Conservation (phyloP, 2,888 invertebrate species). For the Dioctria linearis region DNA sequence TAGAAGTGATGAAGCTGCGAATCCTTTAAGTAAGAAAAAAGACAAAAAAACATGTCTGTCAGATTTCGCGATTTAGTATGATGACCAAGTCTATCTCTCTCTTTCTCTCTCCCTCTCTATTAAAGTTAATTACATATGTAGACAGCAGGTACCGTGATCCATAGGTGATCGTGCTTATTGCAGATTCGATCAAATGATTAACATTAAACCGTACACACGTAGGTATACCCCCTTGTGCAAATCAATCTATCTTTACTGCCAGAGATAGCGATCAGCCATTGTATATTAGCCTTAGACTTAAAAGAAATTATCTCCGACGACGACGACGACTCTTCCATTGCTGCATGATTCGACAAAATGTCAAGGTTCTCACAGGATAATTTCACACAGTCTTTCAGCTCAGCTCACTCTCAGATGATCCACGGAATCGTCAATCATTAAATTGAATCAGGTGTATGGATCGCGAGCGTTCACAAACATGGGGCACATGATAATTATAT, state of each 20-base stretch:
- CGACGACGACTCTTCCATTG: conserved; percentile 20
- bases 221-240: neutral
- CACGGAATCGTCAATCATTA: conserved; percentile 7
- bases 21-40: neutral
- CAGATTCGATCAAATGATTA: neutral
- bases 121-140: too few species aligned
- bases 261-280: conserved; percentile 21
- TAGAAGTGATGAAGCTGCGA: neutral
- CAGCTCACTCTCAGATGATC: too few species aligned
- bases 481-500: neutral
- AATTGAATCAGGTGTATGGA: conserved; percentile 14
- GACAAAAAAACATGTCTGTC: neutral
- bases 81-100: conserved; percentile 10
- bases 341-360: conserved; percentile 38
- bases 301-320: neutral
- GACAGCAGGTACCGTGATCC: neutral
- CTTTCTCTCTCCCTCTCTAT: neutral
- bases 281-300: neutral
- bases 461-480: too few species aligned
- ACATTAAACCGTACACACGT: neutral
- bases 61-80: conserved; percentile 2
- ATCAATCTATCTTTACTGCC: neutral
- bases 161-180: conserved; percentile 12
- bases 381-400: neutral
- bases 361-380: conserved; percentile 4